A percentile compares a stretch with the other conserved stretches of the same genome.
phyloP scores from a whole-genome alignment of 1,140 invertebrate genomes.

The Meloidogyne floridensis region DNA sequence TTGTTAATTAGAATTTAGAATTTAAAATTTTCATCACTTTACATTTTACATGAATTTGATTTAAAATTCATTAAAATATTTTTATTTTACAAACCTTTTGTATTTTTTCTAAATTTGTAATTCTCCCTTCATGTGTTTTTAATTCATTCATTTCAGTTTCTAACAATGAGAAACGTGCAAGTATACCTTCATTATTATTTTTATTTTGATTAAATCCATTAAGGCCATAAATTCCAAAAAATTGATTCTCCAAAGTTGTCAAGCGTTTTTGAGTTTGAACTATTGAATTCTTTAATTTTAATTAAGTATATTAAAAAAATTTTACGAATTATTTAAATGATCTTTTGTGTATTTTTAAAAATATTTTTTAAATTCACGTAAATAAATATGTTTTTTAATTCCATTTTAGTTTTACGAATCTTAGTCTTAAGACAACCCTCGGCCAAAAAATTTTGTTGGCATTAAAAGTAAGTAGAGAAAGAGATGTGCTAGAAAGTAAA shows the following conservation, averaged over 20 bases:
- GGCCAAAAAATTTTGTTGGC: too few relatives aligned
- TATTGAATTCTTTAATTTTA: not conserved
- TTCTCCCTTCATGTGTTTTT: not conserved
- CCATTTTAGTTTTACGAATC: too few relatives aligned
- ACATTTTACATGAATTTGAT: too few relatives aligned
- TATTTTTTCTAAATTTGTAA: conserved; percentile 2
- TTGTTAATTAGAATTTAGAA: too few relatives aligned
- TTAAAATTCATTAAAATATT: not conserved
- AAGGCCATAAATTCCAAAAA: not conserved
- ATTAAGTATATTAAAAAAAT: not conserved
- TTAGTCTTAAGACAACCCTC: too few relatives aligned
- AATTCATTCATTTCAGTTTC: not conserved
- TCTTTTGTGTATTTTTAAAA: too few relatives aligned
- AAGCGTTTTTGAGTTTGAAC: not conserved
- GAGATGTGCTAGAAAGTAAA: too few relatives aligned
- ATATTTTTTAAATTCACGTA: too few relatives aligned
- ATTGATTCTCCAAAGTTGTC: not conserved
- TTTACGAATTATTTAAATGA: not conserved
- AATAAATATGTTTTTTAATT: too few relatives aligned
- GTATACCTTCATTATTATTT: not conserved
- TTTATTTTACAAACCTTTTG: not conserved
- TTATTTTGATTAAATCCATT: not conserved
- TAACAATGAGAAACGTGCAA: not conserved
- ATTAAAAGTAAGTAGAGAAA: too few relatives aligned
- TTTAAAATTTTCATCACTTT: too few relatives aligned